phyloP scores from a whole-genome alignment of 1,140 invertebrate genomes.

The Archivesica marissinica region DNA sequence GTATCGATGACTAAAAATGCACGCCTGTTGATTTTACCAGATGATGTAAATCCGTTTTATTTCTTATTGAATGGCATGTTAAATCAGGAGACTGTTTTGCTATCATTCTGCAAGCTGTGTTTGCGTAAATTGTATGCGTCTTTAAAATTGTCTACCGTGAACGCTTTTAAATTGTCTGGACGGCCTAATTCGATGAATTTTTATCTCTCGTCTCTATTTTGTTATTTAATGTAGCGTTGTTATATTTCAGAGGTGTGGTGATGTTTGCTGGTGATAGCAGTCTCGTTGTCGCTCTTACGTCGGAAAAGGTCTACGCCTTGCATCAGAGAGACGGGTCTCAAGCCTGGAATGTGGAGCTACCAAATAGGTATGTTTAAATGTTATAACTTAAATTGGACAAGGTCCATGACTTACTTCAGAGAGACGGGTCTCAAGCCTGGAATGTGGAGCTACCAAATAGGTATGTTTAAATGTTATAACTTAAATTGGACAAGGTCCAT shows the following conservation, averaged over 20 bases:
- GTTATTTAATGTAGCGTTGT: background rate
- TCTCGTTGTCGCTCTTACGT: constrained; percentile 66
- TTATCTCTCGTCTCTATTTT: too few species aligned
- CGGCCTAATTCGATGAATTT: too few species aligned
- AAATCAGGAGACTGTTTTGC: too few species aligned
- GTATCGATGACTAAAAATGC: too few species aligned
- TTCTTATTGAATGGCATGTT: too few species aligned
- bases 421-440: constrained; percentile 74
- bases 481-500: constrained; percentile 63
- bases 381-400: constrained; percentile 36
- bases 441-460: constrained; percentile 73
- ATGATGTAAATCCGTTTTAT: too few species aligned
- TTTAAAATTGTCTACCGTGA: too few species aligned
- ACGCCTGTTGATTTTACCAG: too few species aligned
- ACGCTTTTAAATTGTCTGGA: too few species aligned
- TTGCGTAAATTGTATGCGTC: too few species aligned
- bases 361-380: constrained; percentile 69
- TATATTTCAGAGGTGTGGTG: constrained; percentile 9
- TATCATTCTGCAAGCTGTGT: too few species aligned
- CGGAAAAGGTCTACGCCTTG: constrained; percentile 65
- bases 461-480: constrained; percentile 48
- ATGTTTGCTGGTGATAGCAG: background rate
- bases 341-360: constrained; percentile 74
- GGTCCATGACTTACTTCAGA: constrained; percentile 65
- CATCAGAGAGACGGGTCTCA: constrained; percentile 68